A percentile compares a stretch with the other conserved stretches of the same genome.
These are phyloP conservation scores for Athripsodes cinereus DNA, from an alignment of 2,888 invertebrate species.

Conservation along the genomic window DNA sequence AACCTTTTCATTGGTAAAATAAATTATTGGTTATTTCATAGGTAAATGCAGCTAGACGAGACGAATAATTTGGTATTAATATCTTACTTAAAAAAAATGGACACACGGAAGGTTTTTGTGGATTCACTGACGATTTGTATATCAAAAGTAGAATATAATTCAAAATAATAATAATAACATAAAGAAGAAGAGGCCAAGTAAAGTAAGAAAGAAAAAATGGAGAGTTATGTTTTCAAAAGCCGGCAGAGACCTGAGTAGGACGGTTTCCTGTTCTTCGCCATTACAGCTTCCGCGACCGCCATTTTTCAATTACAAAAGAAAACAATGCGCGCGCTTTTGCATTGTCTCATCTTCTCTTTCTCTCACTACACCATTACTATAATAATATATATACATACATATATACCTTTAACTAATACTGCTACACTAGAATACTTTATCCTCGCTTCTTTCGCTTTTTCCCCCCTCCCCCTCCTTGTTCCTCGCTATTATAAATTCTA, in stretches of 20 bases:
- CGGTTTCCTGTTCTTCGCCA: slow-evolving; percentile 26
- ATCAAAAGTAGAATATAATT: too few relatives aligned
- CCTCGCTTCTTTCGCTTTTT: not conserved
- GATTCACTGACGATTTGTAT: too few relatives aligned
- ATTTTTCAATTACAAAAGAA: slow-evolving; percentile 28
- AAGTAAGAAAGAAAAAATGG: not conserved
- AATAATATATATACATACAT: too few relatives aligned
- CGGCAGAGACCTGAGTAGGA: slow-evolving; percentile 26
- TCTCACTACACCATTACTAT: too few relatives aligned
- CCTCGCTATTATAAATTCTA: too few relatives aligned
- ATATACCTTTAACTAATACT: not conserved
- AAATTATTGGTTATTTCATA: not conserved
- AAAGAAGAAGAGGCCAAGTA: too few relatives aligned
- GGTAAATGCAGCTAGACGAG: not conserved
- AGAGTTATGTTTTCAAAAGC: slow-evolving; percentile 15
- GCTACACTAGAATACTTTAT: too few relatives aligned
- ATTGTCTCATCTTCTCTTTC: slow-evolving; percentile 20
- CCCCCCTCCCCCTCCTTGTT: too few relatives aligned
- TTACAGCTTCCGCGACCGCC: slow-evolving; percentile 27
- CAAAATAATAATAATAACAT: not conserved
- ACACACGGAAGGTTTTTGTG: too few relatives aligned
- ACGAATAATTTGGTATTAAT: too few relatives aligned
- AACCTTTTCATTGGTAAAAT: not conserved
- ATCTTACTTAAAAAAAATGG: too few relatives aligned
- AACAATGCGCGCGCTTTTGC: slow-evolving; percentile 23